phyloP scores from a whole-genome alignment of 1,140 invertebrate genomes.

The Diorhabda elongata region DNA sequence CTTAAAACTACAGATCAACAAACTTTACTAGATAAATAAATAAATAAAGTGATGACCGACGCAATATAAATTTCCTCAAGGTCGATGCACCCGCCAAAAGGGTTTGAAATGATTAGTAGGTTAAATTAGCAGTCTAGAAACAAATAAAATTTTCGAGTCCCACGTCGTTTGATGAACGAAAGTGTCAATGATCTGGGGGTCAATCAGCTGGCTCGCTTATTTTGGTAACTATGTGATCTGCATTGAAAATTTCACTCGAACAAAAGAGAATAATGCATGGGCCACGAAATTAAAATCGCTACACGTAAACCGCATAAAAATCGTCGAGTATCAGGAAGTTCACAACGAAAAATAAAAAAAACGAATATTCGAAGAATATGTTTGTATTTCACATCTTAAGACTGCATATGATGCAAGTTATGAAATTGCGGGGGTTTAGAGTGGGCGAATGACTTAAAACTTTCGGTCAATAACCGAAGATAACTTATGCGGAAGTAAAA shows the following conservation, averaged over 20 bases:
- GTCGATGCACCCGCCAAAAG: constrained; percentile 9
- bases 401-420: constrained; percentile 4
- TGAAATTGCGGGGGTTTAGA: constrained; percentile 13
- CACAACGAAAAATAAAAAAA: background rate
- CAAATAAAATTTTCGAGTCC: background rate
- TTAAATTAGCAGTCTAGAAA: background rate
- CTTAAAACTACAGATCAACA: constrained; percentile 13
- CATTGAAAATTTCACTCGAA: constrained; percentile 15
- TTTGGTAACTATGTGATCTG: constrained; percentile 24
- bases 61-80: constrained; percentile 5
- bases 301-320: constrained; percentile 11
- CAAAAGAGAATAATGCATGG: constrained; percentile 13
- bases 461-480: constrained; percentile 27
- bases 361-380: background rate
- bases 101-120: constrained; percentile 7
- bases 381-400: background rate
- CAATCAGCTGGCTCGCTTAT: constrained; percentile 20
- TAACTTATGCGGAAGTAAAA: constrained; percentile 24
- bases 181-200: constrained; percentile 24
- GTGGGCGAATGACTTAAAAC: constrained; percentile 19
- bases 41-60: background rate
- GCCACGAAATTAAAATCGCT: constrained; percentile 8
- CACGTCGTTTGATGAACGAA: constrained; percentile 9
- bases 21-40: constrained; percentile 14
- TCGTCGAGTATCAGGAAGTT: constrained; percentile 2